Conservation (phyloP, 2,888 invertebrate genomes). For the Diabrotica balteata region DNA sequence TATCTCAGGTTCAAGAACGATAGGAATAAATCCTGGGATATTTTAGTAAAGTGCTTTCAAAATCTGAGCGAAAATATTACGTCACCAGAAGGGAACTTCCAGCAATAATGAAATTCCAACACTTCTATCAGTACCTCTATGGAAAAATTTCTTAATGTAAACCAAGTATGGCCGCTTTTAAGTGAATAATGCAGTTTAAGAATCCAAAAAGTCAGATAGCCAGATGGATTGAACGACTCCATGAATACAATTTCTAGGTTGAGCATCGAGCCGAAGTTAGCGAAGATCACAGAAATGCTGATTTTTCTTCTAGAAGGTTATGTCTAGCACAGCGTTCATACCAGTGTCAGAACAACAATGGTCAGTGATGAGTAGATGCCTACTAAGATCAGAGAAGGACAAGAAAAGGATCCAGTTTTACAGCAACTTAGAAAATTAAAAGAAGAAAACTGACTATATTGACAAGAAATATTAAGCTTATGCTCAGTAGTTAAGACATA, state of each 20-base stretch:
- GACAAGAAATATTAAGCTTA: too few species aligned
- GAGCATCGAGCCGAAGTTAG: neutral
- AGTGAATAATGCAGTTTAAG: neutral
- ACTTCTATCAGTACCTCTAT: neutral
- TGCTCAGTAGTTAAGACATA: too few species aligned
- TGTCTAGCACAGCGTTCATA: too few species aligned
- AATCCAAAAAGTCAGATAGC: neutral
- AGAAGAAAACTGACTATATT: too few species aligned
- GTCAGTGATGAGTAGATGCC: too few species aligned
- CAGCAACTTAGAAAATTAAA: too few species aligned
- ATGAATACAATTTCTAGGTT: neutral
- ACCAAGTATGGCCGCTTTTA: too few species aligned
- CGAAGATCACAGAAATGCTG: neutral
- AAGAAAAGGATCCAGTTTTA: too few species aligned
- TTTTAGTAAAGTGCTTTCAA: neutral
- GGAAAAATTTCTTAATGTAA: too few species aligned
- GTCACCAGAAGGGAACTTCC: neutral
- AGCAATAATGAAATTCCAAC: neutral
- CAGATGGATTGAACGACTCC: constrained; percentile 1
- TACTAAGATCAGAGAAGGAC: too few species aligned
- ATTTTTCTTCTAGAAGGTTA: neutral
- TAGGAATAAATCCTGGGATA: neutral
- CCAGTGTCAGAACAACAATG: too few species aligned
- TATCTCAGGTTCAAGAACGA: too few species aligned
- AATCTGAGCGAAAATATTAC: neutral